Evolutionary conservation across 2,888 invertebrate species (phyloP).

Genomic region (Physocephala rufipes): DNA sequence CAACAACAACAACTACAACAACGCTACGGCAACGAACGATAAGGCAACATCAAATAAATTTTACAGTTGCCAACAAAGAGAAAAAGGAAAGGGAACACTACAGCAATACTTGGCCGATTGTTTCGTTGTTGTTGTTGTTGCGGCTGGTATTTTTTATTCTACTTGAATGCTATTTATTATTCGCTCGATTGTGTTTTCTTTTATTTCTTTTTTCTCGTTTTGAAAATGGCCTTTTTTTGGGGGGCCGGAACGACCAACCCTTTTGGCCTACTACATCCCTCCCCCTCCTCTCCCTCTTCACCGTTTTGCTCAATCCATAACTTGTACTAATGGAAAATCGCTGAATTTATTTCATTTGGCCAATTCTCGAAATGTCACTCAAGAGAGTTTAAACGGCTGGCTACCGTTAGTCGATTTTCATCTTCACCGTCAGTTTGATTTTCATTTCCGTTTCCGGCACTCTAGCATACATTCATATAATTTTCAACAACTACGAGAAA

Average conservation of each 20-base stretch:
- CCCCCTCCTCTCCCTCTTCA: slow-evolving; percentile 33
- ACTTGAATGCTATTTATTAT: slow-evolving; percentile 12
- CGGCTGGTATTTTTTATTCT: slow-evolving; percentile 24
- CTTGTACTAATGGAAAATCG: slow-evolving; percentile 51
- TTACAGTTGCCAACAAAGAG: neutral
- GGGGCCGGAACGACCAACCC: neutral
- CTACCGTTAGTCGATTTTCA: slow-evolving; percentile 29
- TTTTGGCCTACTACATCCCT: slow-evolving; percentile 3
- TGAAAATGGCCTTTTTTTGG: slow-evolving; percentile 14
- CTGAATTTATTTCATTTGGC: slow-evolving; percentile 61
- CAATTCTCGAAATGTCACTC: slow-evolving; percentile 64
- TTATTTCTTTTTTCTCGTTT: neutral
- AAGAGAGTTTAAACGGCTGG: slow-evolving; percentile 57
- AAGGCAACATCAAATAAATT: slow-evolving; percentile 50
- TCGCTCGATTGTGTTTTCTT: neutral
- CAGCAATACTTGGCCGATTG: too few relatives aligned
- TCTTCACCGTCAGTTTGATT: slow-evolving; percentile 35
- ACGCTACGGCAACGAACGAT: slow-evolving; percentile 46
- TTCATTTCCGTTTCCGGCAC: slow-evolving; percentile 41
- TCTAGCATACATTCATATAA: too few relatives aligned
- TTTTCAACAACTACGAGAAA: neutral
- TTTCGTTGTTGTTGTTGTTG: slow-evolving; percentile 29
- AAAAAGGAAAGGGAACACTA: too few relatives aligned
- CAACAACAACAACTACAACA: slow-evolving; percentile 19
- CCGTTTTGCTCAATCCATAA: too few relatives aligned